Conservation (phyloP, 2,888 invertebrate species). For the Eremobia ochroleuca region DNA sequence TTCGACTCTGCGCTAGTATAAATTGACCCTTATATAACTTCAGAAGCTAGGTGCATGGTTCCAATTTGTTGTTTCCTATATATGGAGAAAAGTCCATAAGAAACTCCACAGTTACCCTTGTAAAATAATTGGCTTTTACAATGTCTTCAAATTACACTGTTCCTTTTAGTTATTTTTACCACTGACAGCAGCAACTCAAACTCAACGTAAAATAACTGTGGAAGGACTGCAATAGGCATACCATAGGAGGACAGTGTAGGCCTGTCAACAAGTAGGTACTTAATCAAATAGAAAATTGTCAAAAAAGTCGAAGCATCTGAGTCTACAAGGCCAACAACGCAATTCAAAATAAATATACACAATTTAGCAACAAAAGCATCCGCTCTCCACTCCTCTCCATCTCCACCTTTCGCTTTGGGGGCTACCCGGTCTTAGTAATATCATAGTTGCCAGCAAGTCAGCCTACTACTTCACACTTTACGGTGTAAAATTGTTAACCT, state of each 20-base stretch:
- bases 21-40: neutral
- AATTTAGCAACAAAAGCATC: neutral
- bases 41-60: neutral
- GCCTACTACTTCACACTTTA: neutral
- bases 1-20: too few relatives aligned
- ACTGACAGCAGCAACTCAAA: too few relatives aligned
- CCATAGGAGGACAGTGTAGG: neutral
- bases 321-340: neutral
- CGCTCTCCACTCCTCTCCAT: neutral
- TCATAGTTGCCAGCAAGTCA: neutral
- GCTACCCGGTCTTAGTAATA: too few relatives aligned
- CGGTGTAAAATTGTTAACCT: neutral
- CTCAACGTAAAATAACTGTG: neutral
- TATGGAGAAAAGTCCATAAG: neutral
- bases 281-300: neutral
- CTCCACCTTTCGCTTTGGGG: too few relatives aligned
- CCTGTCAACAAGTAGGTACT: neutral
- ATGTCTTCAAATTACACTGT: neutral
- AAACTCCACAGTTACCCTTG: neutral
- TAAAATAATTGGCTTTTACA: neutral
- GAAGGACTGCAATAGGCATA: neutral
- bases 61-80: neutral
- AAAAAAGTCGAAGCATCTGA: neutral
- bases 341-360: neutral
- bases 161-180: neutral